These are phyloP conservation scores for Cheilosia soror DNA, from an alignment of 2,888 invertebrate species.

Conservation along the genomic window DNA sequence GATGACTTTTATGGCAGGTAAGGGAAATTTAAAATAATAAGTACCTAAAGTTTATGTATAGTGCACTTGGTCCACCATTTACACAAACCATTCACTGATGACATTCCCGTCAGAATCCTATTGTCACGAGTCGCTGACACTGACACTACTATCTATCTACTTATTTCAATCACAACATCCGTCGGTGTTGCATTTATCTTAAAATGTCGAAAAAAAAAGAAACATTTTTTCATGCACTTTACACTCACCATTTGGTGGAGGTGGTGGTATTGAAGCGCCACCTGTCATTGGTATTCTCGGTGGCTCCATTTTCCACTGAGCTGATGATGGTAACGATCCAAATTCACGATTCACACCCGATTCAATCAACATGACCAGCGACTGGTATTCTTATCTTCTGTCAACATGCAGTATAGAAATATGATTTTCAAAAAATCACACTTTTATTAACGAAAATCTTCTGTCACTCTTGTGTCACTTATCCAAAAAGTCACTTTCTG, in stretches of 20 bases:
- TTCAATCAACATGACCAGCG: conserved; percentile 86
- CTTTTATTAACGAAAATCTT: background rate
- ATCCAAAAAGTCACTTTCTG: conserved; percentile 47
- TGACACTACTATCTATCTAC: background rate
- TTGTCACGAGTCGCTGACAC: too few relatives aligned
- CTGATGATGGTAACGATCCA: conserved; percentile 83
- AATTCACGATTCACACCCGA: conserved; percentile 83
- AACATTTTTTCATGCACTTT: background rate
- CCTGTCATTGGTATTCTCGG: conserved; percentile 80
- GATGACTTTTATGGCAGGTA: too few relatives aligned
- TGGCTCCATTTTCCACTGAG: conserved; percentile 83
- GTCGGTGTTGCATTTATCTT: background rate
- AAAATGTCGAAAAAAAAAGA: background rate
- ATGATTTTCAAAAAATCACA: conserved; percentile 25
- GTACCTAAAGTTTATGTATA: too few relatives aligned
- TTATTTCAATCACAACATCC: background rate
- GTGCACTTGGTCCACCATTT: too few relatives aligned
- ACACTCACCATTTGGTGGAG: conserved; percentile 81
- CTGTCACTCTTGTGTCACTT: conserved; percentile 49
- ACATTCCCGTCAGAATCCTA: too few relatives aligned
- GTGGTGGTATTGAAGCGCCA: conserved; percentile 78
- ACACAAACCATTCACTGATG: too few relatives aligned
- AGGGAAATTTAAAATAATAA: too few relatives aligned
- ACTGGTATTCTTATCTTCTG: conserved; percentile 59
- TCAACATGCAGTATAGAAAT: conserved; percentile 70